Evolutionary conservation across 2,888 invertebrate species (phyloP), one percentile per base, ranked within the genome.

Genomic region (Euclidia mi): DNA sequence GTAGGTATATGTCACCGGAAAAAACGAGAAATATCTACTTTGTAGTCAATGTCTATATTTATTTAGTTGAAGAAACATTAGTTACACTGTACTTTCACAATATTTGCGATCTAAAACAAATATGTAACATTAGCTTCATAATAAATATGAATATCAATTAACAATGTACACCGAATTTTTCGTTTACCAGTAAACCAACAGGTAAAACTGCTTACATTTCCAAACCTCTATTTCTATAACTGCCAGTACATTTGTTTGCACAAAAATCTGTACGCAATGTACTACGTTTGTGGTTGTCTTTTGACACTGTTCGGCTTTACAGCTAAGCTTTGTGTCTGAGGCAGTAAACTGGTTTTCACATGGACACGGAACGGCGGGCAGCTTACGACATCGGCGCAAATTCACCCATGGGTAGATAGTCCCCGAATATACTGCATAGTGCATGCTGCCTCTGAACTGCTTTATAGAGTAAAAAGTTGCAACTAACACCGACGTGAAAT

Each of bases 381-480:
- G 79, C 76, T 78, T 74, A 78, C 77, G 69, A 78, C 79, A 79
- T 78, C 67, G 65, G 79, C 76, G 81, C 77, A 83, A 81, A 86
- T 87, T 81, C 76, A 74, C 70, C 71, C 68, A 59, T 65, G 52
- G 65, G 63, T 71, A 73, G 60, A 65, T n/a, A n/a, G n/a, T n/a
- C n/a, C n/a, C n/a, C n/a, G n/a, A n/a, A n/a, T 56, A 48, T 51
- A 55, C 52, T 48, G 44, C 40, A n/a, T n/a, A n/a, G n/a, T n/a
- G n/a, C n/a, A 40, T 37, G 31, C 35, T 31, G 41, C 45, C 37
- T 45, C 41, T 37, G 17, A 41, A 57, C 51, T 52, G 31, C 20
- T 56, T 69, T 56, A 43, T 61, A 65, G 35, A 9, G 6, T 2
- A 50, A 35, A 35, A 29, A 40, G 48, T 20, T 32, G 15, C 20